Evolutionary conservation across 1,140 invertebrate species (phyloP).

Genomic region (Brachionus plicatilis): DNA sequence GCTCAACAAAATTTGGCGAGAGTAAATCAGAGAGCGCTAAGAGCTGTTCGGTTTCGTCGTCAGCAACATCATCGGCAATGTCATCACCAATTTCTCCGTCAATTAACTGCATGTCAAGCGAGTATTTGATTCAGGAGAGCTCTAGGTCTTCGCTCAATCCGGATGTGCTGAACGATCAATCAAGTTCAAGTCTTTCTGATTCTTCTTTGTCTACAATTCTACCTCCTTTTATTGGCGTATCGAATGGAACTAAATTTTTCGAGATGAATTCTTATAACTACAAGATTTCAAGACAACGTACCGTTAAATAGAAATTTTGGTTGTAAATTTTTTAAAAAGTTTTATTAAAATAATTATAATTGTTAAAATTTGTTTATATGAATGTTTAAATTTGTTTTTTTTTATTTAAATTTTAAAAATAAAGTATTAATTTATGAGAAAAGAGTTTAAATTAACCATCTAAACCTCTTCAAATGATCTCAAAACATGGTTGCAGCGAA

Average conservation of each 20-base stretch:
- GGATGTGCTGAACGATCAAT: neutral
- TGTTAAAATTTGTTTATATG: neutral
- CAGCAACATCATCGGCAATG: neutral
- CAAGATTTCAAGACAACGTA: neutral
- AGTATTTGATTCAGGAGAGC: neutral
- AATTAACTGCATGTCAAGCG: neutral
- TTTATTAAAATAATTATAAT: neutral
- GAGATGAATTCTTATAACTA: neutral
- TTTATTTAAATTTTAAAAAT: neutral
- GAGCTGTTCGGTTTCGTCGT: neutral
- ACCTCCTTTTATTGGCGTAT: neutral
- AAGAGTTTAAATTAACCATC: too few species aligned
- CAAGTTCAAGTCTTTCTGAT: neutral
- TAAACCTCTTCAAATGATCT: too few species aligned
- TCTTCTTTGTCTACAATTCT: conserved; percentile 4
- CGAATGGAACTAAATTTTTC: neutral
- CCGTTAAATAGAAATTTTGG: neutral
- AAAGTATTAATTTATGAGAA: neutral
- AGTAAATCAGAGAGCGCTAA: neutral
- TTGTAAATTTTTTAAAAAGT: neutral
- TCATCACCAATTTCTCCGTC: neutral
- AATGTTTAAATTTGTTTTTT: neutral
- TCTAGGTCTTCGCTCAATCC: neutral
- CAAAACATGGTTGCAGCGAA: too few species aligned
- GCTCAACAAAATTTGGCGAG: neutral